These are phyloP conservation scores for Scatophagus argus DNA, from an alignment of 2,113 vertebrate genomes.

Conservation along the genomic window DNA sequence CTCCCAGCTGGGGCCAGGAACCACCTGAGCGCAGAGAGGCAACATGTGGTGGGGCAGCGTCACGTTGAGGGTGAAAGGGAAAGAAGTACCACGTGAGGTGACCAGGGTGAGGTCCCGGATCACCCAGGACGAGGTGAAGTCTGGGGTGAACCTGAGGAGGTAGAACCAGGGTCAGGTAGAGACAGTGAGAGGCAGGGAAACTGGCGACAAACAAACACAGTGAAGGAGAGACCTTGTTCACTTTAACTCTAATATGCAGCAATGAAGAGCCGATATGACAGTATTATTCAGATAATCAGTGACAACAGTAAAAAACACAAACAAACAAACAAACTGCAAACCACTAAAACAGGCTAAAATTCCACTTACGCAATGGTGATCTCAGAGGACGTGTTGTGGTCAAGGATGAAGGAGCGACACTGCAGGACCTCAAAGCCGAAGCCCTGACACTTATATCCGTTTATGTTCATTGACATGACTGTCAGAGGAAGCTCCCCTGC, in stretches of 20 bases:
- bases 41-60: constrained; percentile 97
- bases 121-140: constrained; percentile 98
- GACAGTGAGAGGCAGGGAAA: not conserved
- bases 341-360: not conserved
- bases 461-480: constrained; percentile 96
- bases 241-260: not conserved
- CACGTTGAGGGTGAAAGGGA: constrained; percentile 95
- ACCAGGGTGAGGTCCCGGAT: constrained; percentile 94
- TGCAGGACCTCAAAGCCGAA: constrained; percentile 97
- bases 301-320: not conserved
- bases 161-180: not conserved
- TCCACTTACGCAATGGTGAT: constrained; percentile 94
- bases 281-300: not conserved
- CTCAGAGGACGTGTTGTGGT: constrained; percentile 92
- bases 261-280: not conserved
- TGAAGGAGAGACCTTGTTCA: not conserved
- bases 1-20: constrained; percentile 98
- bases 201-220: not conserved
- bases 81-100: constrained; percentile 89
- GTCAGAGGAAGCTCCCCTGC: constrained; percentile 94
- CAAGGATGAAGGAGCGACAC: constrained; percentile 90
- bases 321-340: not conserved
- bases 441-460: constrained; percentile 95
- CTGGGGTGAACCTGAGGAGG: constrained; percentile 94
- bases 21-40: constrained; percentile 94